Percentiles rank a stretch among this genome's conserved stretches.
phyloP scores from a whole-genome alignment of 2,888 invertebrate genomes.

The Sinotaia quadrata region DNA sequence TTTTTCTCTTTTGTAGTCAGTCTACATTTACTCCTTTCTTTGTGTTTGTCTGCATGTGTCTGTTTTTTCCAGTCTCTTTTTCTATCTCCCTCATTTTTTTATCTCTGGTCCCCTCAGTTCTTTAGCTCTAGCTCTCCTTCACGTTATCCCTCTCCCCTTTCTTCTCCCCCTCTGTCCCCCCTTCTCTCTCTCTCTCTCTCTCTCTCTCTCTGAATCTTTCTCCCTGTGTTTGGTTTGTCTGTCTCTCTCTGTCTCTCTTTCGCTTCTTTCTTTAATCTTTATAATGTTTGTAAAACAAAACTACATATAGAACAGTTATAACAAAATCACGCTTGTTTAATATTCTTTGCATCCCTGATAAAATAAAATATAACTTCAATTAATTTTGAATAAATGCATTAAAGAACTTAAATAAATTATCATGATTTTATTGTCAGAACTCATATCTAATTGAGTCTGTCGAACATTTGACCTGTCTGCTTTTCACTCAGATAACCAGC shows the following conservation, averaged over 20 bases:
- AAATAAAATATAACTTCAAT: too few relatives aligned
- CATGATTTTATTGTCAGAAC: too few relatives aligned
- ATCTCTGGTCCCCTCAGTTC: background rate
- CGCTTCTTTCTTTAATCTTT: background rate
- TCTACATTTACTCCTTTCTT: slow-evolving; percentile 11
- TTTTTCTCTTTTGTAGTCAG: background rate
- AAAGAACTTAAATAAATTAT: too few relatives aligned
- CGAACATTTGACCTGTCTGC: too few relatives aligned
- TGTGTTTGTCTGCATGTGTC: slow-evolving; percentile 10
- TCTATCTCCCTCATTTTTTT: background rate
- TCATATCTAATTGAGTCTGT: too few relatives aligned
- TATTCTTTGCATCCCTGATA: too few relatives aligned
- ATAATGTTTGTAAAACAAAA: too few relatives aligned
- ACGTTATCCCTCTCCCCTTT: slow-evolving; percentile 4
- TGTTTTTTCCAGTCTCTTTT: background rate
- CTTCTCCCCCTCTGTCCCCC: slow-evolving; percentile 20
- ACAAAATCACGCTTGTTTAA: too few relatives aligned
- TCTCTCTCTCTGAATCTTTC: background rate
- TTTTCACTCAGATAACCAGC: too few relatives aligned
- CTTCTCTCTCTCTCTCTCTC: slow-evolving; percentile 26
- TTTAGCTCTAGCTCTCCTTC: slow-evolving; percentile 6
- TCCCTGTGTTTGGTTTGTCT: background rate
- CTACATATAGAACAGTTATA: too few relatives aligned
- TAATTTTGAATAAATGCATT: too few relatives aligned
- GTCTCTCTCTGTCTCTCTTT: background rate